Percentiles rank a stretch among this genome's conserved stretches.
Evolutionary conservation across 2,797 vertebrate genomes (phyloP).

Genomic region (Onychomys arenicola): DNA sequence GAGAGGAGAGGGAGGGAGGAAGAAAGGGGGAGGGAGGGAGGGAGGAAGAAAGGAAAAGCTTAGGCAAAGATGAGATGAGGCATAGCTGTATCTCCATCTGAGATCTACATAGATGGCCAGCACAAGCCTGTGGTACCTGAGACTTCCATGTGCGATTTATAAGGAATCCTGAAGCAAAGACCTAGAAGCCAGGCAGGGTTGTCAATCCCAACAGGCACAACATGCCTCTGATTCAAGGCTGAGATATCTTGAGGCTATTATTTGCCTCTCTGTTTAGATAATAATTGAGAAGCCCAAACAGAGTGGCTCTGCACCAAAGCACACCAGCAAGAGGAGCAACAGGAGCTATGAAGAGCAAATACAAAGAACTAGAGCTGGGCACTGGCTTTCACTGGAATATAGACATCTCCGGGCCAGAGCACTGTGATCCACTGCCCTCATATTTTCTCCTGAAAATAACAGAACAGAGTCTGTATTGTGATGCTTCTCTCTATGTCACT

Average conservation of each 20-base stretch:
- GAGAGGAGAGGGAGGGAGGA: too few species aligned
- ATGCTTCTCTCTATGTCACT: constrained; percentile 17
- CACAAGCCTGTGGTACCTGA: background rate
- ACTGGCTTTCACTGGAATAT: background rate
- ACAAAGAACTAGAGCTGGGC: background rate
- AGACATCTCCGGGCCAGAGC: constrained; percentile 23
- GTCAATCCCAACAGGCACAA: fast-evolving
- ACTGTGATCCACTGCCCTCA: constrained; percentile 38
- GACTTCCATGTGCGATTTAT: background rate
- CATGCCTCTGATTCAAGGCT: background rate
- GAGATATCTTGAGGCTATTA: background rate
- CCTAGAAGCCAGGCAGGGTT: background rate
- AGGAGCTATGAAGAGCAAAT: background rate
- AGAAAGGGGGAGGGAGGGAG: too few species aligned
- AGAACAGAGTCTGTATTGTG: background rate
- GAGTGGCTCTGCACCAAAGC: background rate
- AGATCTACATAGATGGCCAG: background rate
- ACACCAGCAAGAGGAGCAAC: background rate
- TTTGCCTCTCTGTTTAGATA: background rate
- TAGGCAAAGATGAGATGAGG: background rate
- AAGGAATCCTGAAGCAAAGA: background rate
- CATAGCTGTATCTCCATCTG: background rate
- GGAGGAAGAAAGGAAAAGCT: too few species aligned
- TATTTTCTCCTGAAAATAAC: constrained; percentile 64
- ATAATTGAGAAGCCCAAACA: background rate